Percentiles rank a stretch among this genome's conserved stretches.
phyloP scores from a whole-genome alignment of 2,797 vertebrate species.

The Sylvilagus floridanus region DNA sequence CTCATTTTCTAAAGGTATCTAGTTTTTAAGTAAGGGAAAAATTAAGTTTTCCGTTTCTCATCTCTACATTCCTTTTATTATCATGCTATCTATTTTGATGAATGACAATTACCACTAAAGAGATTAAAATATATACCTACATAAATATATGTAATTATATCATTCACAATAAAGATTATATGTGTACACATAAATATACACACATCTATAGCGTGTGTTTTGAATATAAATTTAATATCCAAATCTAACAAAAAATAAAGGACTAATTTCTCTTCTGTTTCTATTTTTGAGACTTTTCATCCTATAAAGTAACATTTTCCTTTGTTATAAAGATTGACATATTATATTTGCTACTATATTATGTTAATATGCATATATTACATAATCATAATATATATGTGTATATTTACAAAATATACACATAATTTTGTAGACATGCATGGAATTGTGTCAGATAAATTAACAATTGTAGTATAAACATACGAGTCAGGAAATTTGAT shows the following conservation, averaged over 20 bases:
- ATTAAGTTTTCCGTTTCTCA: neutral
- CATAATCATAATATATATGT: neutral
- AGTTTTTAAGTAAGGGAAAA: neutral
- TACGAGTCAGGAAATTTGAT: neutral
- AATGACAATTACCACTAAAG: neutral
- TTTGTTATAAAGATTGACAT: neutral
- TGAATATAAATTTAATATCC: neutral
- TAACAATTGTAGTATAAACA: conserved; percentile 8
- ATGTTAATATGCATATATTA: neutral
- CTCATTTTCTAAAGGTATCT: neutral
- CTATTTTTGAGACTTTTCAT: neutral
- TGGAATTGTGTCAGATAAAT: neutral
- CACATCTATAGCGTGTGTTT: neutral
- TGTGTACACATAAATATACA: neutral
- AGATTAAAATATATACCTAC: neutral
- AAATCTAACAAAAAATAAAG: neutral
- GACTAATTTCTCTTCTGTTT: neutral
- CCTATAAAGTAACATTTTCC: neutral
- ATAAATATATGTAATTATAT: neutral
- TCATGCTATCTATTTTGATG: neutral
- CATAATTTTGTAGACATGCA: neutral
- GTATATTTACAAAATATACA: neutral
- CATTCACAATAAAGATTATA: neutral
- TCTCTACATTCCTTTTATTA: neutral
- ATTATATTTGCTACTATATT: neutral